Evolutionary conservation across 2,888 invertebrate species (phyloP), one percentile per base, ranked within the genome.

Genomic region (Xylophagus ater): DNA sequence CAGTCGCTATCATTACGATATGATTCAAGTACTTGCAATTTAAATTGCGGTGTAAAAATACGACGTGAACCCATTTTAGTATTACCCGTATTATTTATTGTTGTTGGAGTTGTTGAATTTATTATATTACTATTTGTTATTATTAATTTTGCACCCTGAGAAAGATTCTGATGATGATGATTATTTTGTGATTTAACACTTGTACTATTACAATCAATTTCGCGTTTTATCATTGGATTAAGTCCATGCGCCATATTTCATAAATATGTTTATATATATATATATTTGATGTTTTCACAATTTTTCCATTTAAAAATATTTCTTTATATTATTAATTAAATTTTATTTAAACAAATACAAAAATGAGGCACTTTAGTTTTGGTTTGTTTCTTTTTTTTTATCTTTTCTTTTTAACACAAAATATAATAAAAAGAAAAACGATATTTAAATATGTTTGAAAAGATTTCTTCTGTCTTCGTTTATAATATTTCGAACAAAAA

Each of bases 41-140:
- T 89, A 65, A 88, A 89, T 64, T 85, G 81, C 52, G 87, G 84
- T 57, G 88, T 80, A 65, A 88, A 89, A 57, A 88, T 88, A 48
- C 88, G 78, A 49, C 88, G 73, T 50, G 86, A 86, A 44, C 87
- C 87, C 68, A 85, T 81, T 53, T 67, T 66, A 32, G 61, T 57
- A 43, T 56, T 59, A 46, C 51, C 52, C 41, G 47, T 47, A 17
- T 40, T 39, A 36, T 41, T 23, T 17, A 31, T 19, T n/a, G 34
- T 13, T 20, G 37, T 7, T 10, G 35, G 33, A 21, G 28, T 17
- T 31, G 18, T 32, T 19, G 32, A 24, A 33, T 35, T 40, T 25
- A 17, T 19, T 15, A 32, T 14, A n/a, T 18, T n/a, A 26, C 7
- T 28, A 28, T 15, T 28, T 14, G 2, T 4, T 14, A 20, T 10